These are phyloP conservation scores for Pitangus sulphuratus DNA, from an alignment of 2,797 vertebrate species.

Conservation along the genomic window DNA sequence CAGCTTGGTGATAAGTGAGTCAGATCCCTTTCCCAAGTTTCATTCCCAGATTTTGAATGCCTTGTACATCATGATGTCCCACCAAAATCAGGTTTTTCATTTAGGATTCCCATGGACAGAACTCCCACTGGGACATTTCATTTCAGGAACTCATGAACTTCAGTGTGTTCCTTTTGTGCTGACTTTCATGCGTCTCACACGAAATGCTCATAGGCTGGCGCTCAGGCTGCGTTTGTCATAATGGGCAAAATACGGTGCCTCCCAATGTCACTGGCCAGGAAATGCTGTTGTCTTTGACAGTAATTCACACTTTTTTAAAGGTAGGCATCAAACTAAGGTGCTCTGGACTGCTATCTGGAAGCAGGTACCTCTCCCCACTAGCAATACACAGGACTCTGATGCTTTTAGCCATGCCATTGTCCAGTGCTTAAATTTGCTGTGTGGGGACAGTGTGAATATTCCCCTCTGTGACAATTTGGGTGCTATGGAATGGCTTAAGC, in stretches of 20 bases:
- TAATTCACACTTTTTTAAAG: constrained; percentile 40
- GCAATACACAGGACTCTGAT: not conserved
- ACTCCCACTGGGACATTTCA: not conserved
- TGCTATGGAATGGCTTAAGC: constrained; percentile 54
- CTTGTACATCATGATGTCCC: not conserved
- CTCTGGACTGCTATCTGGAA: not conserved
- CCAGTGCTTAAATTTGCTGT: not conserved
- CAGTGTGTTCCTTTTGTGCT: not conserved
- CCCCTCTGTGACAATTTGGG: constrained; percentile 51
- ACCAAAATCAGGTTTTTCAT: not conserved
- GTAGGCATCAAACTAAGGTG: not conserved
- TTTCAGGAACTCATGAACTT: constrained; percentile 6
- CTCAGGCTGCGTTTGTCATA: not conserved
- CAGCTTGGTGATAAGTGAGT: not conserved
- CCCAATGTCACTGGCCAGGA: constrained; percentile 57
- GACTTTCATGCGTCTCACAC: not conserved
- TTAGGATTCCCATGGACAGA: not conserved
- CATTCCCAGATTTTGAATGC: not conserved
- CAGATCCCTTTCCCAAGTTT: not conserved
- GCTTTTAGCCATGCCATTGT: not conserved
- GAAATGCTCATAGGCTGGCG: not conserved
- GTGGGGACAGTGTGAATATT: constrained; percentile 39
- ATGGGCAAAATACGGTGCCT: not conserved
- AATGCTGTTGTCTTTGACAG: constrained; percentile 11
- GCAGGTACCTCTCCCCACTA: not conserved